Base-by-base conservation (phyloP, 2,797 vertebrate genomes). In the Thalassophryne amazonica region DNA sequence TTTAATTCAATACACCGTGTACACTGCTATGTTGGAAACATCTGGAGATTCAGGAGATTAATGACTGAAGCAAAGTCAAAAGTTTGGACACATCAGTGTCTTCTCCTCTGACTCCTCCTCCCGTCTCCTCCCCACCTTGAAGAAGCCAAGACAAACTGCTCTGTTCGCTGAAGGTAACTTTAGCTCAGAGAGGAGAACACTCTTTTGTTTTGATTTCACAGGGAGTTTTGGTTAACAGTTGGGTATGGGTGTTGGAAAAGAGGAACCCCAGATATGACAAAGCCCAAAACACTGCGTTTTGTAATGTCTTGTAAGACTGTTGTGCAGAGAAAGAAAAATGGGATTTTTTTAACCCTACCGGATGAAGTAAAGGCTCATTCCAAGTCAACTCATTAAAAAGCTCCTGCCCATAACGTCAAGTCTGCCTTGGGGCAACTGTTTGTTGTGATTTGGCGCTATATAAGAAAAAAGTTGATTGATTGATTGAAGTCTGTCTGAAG, bases 1-100 rank as follows among this genome's bases (percentile, higher is more conserved):
- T 68, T 73, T 68, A 71, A 71, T 71, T 74, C 59, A 74, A 57
- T 51, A 43, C 37, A 20, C 20, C 20, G 4, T 9, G 50, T 22
- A 18, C 40, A 43, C 30, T 6, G 19, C 25, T 10, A 38, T 40
- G 53, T 18, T 36, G 34, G 52, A 52, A 53, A 43, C 50, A 29
- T 40, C 25, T 31, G 43, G 35, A 39, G 40, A 40, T 49, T 20
- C 20, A 14, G 23, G 18, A 58, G 18, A 65, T 43, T 35, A 66
- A 50, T 51, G 55, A 14, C 51, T 49, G 35, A 52, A 55, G 43
- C 23, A 32, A 27, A 40, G 28, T 23, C 17, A 11, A 18, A 16
- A 25, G 20, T 41, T 18, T 45, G 43, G 46, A 43, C 15, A 27
- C 37, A 7, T 15, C 38, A 27, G 15, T 27, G 34, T 25, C 21